phyloP scores from a whole-genome alignment of 2,113 vertebrate genomes.

The Calonectris borealis region DNA sequence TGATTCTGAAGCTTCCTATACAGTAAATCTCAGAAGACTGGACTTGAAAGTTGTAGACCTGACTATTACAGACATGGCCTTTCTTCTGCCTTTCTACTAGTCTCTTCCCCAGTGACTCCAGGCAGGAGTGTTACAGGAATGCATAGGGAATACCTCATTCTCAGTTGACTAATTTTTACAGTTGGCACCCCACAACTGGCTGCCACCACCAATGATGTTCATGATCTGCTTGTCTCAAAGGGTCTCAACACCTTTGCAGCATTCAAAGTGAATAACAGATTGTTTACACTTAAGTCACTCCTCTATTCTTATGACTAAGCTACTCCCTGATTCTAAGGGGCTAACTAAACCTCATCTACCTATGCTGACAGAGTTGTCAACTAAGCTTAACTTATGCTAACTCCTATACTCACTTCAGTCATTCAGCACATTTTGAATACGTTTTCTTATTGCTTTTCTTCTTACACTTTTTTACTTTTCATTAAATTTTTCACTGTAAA shows the following conservation, averaged over 20 bases:
- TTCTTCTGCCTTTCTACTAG: neutral
- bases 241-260: neutral
- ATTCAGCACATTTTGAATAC: neutral
- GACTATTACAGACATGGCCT: neutral
- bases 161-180: neutral
- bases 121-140: neutral
- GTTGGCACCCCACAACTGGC: neutral
- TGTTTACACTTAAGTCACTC: neutral
- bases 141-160: neutral
- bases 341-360: neutral
- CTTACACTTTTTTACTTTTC: neutral
- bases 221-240: neutral
- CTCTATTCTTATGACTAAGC: neutral
- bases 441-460: neutral
- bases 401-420: neutral
- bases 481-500: neutral
- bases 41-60: neutral
- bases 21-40: neutral
- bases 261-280: neutral
- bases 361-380: neutral
- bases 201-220: neutral
- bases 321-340: neutral
- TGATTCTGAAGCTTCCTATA: neutral
- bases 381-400: neutral
- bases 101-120: neutral